Evolutionary conservation across 2,113 vertebrate species (phyloP).

Genomic region (Nyctereutes procyonoides): DNA sequence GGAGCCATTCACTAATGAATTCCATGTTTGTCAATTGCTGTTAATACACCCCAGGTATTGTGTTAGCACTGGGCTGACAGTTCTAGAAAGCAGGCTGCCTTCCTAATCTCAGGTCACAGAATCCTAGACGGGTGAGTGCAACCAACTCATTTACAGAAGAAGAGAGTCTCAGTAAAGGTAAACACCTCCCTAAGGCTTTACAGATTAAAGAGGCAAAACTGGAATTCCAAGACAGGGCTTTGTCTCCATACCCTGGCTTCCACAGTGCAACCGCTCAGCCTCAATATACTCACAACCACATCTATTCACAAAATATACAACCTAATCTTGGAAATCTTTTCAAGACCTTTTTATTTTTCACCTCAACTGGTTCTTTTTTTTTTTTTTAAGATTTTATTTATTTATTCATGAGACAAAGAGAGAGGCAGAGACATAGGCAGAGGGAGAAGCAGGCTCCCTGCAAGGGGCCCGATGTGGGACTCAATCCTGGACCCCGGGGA

Average conservation of each 20-base stretch:
- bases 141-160: background rate
- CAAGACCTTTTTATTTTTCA: background rate
- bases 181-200: background rate
- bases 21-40: no score
- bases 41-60: background rate
- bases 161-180: background rate
- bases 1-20: background rate
- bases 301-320: background rate
- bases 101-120: background rate
- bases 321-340: background rate
- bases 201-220: background rate
- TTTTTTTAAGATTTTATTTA: no score
- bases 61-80: no score
- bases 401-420: no score
- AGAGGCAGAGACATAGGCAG: no score
- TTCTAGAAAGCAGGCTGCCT: background rate
- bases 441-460: no score
- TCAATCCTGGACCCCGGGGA: no score
- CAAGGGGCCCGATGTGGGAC: no score
- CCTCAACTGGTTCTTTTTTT: background rate
- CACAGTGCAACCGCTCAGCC: background rate
- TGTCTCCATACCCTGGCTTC: background rate
- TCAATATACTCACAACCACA: background rate
- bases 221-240: background rate
- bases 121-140: background rate